Base-by-base conservation (phyloP, 1,140 invertebrate genomes). In the Phymorhynchus buccinoides region DNA sequence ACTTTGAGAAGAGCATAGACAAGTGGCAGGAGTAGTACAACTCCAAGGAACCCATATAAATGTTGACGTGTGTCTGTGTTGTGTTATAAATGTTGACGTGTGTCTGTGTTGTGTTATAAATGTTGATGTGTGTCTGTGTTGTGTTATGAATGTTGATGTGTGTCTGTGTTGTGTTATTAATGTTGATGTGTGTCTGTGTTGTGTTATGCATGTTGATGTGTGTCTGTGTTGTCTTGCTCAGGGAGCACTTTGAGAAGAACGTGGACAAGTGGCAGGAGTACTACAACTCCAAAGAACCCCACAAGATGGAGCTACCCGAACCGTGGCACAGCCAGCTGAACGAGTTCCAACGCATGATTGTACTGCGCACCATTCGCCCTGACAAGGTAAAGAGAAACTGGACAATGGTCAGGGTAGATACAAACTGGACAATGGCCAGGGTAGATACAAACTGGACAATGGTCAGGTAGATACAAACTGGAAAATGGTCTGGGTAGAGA, bases 381-480 rank as follows among this genome's bases (percentile, higher is more conserved):
- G 93, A 94, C 80, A 94, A 94, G 94, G 96, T 97, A 77, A n/a
- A 66, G 42, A 9, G n/a, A 75, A 30, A 41, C 41, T 62, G 18
- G 71, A n/a, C n/a, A n/a, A n/a, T n/a, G n/a, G n/a, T n/a, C n/a
- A n/a, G n/a, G n/a, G n/a, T n/a, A n/a, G 79, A 66, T 30, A 9
- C 14, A 75, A 30, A 41, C 41, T 62, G 18, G 71, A n/a, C n/a
- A n/a, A n/a, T n/a, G n/a, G n/a, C n/a, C n/a, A n/a, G n/a, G n/a
- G n/a, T n/a, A n/a, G n/a, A n/a, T n/a, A n/a, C n/a, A n/a, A n/a
- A n/a, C n/a, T n/a, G n/a, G n/a, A n/a, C n/a, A n/a, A n/a, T n/a
- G n/a, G n/a, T n/a, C n/a, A n/a, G n/a, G n/a, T n/a, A n/a, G n/a
- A n/a, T n/a, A n/a, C n/a, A n/a, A n/a, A n/a, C n/a, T n/a, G n/a